A percentile compares a stretch with the other conserved stretches of the same genome.
These are phyloP conservation scores for Phrynocephalus vlangalii DNA, from an alignment of 2,797 vertebrate species.

Conservation along the genomic window DNA sequence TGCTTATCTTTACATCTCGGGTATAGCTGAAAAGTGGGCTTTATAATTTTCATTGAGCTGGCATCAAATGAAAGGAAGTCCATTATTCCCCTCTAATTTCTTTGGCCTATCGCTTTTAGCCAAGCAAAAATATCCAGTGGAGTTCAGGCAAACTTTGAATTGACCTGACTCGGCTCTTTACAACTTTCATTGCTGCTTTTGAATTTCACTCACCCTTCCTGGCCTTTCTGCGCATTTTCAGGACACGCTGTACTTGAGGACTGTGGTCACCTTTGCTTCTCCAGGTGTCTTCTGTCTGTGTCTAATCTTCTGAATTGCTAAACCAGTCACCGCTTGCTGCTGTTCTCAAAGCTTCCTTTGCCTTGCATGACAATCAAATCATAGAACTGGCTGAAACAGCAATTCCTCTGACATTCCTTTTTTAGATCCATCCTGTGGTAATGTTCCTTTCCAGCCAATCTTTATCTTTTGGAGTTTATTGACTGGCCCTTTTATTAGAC, in stretches of 20 bases:
- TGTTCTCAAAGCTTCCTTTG: not conserved
- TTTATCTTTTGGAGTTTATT: not conserved
- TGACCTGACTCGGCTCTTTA: not conserved
- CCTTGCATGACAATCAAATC: too few species aligned
- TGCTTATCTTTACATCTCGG: too few species aligned
- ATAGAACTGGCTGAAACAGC: not conserved
- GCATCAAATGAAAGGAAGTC: too few species aligned
- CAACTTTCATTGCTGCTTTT: not conserved
- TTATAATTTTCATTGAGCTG: not conserved
- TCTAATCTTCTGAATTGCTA: accelerated
- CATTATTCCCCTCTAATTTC: too few species aligned
- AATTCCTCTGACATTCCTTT: not conserved
- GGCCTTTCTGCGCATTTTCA: not conserved
- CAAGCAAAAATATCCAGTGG: not conserved
- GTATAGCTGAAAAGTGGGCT: not conserved
- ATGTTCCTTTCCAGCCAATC: not conserved
- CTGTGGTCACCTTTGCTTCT: not conserved
- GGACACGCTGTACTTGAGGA: too few species aligned
- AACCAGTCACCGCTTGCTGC: not conserved
- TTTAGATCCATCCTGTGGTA: too few species aligned
- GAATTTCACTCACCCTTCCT: not conserved
- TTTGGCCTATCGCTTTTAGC: not conserved
- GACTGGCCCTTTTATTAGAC: not conserved
- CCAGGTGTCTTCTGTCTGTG: not conserved
- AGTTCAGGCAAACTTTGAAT: not conserved